Evolutionary conservation across 2,797 vertebrate genomes (phyloP).

Genomic region (Peromyscus nudipes): DNA sequence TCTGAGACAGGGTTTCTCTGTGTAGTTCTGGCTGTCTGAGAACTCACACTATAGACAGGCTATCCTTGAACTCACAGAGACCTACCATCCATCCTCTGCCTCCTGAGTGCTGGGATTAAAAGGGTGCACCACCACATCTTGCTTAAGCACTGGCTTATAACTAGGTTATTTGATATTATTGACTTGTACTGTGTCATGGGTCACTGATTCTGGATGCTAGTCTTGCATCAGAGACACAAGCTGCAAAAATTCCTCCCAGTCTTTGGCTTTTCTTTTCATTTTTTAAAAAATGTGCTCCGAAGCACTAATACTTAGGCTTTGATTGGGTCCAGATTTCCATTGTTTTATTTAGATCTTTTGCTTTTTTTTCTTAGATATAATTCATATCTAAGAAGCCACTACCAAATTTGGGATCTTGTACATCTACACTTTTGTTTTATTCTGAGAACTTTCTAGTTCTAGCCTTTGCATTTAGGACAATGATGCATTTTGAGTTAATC

Average conservation of each 20-base stretch:
- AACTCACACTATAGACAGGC: neutral
- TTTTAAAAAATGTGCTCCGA: conserved; percentile 15
- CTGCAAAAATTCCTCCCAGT: conserved; percentile 4
- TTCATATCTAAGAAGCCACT: conserved; percentile 5
- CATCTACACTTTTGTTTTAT: conserved; percentile 14
- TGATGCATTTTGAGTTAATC: neutral
- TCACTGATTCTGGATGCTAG: conserved; percentile 25
- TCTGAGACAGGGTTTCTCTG: neutral
- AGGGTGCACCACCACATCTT: neutral
- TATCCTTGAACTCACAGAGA: neutral
- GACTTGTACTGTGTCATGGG: neutral
- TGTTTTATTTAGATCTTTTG: neutral
- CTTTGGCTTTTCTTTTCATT: neutral
- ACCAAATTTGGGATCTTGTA: neutral
- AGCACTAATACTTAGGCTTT: conserved; percentile 4
- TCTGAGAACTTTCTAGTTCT: conserved; percentile 13
- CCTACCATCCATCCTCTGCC: neutral
- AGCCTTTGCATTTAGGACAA: conserved; percentile 8
- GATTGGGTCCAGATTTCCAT: neutral
- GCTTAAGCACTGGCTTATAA: neutral
- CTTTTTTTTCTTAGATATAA: conserved; percentile 36
- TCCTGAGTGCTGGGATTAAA: neutral
- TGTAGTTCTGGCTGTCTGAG: neutral
- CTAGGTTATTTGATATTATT: neutral
- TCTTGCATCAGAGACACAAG: neutral